These are phyloP conservation scores for Conus betulinus DNA, from an alignment of 1,140 invertebrate genomes.

Conservation along the genomic window DNA sequence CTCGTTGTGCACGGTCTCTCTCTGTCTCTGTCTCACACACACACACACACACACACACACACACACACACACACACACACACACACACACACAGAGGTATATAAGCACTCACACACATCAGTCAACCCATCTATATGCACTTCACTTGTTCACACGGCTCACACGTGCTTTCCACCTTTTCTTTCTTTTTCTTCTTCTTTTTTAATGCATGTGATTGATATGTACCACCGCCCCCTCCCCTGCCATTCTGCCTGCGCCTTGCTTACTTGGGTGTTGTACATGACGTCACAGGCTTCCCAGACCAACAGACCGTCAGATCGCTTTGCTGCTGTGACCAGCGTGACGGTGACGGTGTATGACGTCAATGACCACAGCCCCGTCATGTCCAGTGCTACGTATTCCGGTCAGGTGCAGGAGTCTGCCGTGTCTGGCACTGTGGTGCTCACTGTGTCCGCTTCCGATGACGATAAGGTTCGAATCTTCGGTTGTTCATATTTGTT, in stretches of 20 bases:
- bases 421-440: constrained; percentile 27
- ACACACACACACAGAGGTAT: too few relatives aligned
- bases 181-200: background rate
- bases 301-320: constrained; percentile 39
- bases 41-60: too few relatives aligned
- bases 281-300: constrained; percentile 41
- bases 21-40: too few relatives aligned
- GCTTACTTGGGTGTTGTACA: background rate
- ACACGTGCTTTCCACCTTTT: background rate
- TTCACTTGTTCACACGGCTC: too few relatives aligned
- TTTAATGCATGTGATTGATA: background rate
- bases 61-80: too few relatives aligned
- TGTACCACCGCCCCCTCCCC: background rate
- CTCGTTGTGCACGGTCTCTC: too few relatives aligned
- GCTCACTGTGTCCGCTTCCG: constrained; percentile 34
- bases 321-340: constrained; percentile 16
- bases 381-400: constrained; percentile 33
- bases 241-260: background rate
- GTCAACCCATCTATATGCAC: too few relatives aligned
- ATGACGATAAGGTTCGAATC: constrained; percentile 30
- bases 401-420: constrained; percentile 28
- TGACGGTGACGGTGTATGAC: constrained; percentile 45
- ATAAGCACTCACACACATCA: too few relatives aligned
- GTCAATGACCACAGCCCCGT: constrained; percentile 45
- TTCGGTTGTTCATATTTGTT: too few relatives aligned